A percentile compares a stretch with the other conserved stretches of the same genome.
phyloP scores from a whole-genome alignment of 2,797 vertebrate genomes.

The Coregonus sp. region DNA sequence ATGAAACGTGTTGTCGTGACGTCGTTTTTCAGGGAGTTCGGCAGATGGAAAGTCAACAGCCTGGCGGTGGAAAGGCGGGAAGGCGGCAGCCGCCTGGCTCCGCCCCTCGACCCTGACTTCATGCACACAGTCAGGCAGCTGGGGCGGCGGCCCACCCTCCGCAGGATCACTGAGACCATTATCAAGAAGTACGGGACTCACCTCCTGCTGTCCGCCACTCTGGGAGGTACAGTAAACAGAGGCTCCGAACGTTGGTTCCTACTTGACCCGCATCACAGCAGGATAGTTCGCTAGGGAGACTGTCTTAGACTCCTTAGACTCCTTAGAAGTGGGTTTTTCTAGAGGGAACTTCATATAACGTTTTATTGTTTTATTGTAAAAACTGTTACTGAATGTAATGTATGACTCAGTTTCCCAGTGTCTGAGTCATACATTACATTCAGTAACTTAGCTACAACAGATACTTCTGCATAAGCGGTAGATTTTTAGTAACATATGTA shows the following conservation, averaged over 20 bases:
- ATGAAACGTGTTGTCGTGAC: background rate
- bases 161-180: constrained; percentile 91
- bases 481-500: constrained; percentile 22
- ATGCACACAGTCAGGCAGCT: constrained; percentile 89
- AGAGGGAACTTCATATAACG: background rate
- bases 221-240: constrained; percentile 85
- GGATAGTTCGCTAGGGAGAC: background rate
- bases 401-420: no score
- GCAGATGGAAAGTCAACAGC: constrained; percentile 99
- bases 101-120: constrained; percentile 95
- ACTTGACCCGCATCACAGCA: constrained; percentile 24
- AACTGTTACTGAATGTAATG: background rate
- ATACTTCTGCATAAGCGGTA: constrained; percentile 25
- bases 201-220: constrained; percentile 91
- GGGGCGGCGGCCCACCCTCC: constrained; percentile 88
- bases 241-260: constrained; percentile 18
- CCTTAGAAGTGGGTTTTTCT: background rate
- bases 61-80: constrained; percentile 90
- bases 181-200: constrained; percentile 99
- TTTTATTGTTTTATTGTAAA: background rate
- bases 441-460: constrained; percentile 28
- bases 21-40: constrained; percentile 86
- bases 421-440: constrained; percentile 2
- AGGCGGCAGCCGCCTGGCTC: constrained; percentile 79
- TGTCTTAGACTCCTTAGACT: constrained; percentile 12